phyloP scores from a whole-genome alignment of 2,888 invertebrate species.

The Steinernema carpocapsae region DNA sequence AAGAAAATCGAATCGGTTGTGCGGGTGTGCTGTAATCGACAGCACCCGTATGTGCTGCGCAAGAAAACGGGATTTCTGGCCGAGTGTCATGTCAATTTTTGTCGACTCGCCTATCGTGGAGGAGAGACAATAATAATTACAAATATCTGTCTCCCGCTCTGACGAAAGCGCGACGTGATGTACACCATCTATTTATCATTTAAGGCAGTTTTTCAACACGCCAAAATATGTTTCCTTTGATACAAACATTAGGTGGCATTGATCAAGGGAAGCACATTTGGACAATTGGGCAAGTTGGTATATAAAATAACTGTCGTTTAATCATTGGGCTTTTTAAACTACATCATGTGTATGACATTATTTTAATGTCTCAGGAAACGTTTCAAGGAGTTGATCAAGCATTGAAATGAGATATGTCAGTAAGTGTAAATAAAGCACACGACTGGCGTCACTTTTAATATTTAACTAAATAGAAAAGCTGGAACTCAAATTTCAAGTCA shows the following conservation, averaged over 20 bases:
- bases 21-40: conserved; percentile 20
- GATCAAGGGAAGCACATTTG: not conserved
- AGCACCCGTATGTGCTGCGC: not conserved
- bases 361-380: too few relatives aligned
- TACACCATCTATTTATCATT: not conserved
- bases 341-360: too few relatives aligned
- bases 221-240: not conserved
- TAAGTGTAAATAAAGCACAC: too few relatives aligned
- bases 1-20: not conserved
- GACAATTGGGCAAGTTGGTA: too few relatives aligned
- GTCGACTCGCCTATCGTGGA: conserved; percentile 11
- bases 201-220: not conserved
- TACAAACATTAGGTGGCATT: not conserved
- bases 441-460: too few relatives aligned
- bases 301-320: too few relatives aligned
- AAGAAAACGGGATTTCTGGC: conserved; percentile 29
- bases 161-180: not conserved
- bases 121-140: conserved; percentile 16
- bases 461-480: too few relatives aligned
- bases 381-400: too few relatives aligned
- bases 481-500: too few relatives aligned
- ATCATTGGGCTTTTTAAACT: too few relatives aligned
- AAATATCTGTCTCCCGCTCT: conserved; percentile 11
- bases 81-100: conserved; percentile 33
- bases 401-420: too few relatives aligned